A percentile compares a stretch with the other conserved stretches of the same genome.
These are phyloP conservation scores for Chrysochloris asiatica DNA, from an alignment of 2,113 vertebrate genomes.

Conservation along the genomic window DNA sequence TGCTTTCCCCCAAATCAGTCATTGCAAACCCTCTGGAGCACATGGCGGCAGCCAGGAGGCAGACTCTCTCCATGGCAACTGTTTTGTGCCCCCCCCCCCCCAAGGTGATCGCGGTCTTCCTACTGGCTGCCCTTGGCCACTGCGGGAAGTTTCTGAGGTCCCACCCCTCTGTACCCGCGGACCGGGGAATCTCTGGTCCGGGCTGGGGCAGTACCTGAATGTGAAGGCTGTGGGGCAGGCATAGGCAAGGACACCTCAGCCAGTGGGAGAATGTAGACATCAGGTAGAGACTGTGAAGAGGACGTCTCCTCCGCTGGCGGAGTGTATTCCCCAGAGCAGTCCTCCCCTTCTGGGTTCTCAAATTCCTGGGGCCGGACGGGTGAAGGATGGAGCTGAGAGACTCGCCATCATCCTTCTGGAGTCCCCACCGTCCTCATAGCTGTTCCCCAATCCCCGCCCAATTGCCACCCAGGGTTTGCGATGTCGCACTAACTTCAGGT, in stretches of 20 bases:
- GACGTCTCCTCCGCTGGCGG: constrained; percentile 94
- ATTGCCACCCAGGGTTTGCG: not conserved
- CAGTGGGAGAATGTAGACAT: constrained; percentile 94
- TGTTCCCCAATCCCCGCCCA: not conserved
- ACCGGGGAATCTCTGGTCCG: no score
- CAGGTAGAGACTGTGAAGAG: constrained; percentile 93
- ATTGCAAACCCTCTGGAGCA: not conserved
- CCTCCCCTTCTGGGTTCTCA: constrained; percentile 94
- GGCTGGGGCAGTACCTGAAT: constrained; percentile 76
- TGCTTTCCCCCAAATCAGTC: not conserved
- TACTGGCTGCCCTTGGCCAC: not conserved
- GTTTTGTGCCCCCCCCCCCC: not conserved
- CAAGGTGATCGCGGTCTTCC: not conserved
- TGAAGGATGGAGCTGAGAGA: not conserved
- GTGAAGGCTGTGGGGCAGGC: constrained; percentile 79
- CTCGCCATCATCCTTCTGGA: not conserved
- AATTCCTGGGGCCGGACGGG: constrained; percentile 87
- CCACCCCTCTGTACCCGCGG: no score
- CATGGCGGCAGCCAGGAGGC: not conserved
- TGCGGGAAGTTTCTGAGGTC: no score
- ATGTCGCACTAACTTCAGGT: not conserved
- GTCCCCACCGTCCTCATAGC: not conserved
- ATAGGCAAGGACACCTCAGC: constrained; percentile 82
- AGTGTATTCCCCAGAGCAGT: constrained; percentile 92
- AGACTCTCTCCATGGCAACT: not conserved